Evolutionary conservation across 2,113 vertebrate species (phyloP), one percentile per base, ranked within the genome.

Genomic region (Elanus axillaris): DNA sequence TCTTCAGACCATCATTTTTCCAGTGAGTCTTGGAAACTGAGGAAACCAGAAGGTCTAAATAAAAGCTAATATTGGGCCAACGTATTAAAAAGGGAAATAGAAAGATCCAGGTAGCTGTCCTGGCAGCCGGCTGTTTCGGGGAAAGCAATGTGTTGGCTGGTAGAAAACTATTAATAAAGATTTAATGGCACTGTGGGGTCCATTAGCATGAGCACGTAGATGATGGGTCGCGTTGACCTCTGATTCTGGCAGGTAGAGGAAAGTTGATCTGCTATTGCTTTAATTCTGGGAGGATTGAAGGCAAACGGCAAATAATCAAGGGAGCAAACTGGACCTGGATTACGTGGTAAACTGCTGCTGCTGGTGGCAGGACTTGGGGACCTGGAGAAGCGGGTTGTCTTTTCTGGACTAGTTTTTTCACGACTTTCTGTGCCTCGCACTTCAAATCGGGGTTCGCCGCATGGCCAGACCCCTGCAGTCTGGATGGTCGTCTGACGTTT

Each of bases 61-160:
- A n/a, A 64, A 48, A 50, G 4, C 7, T 29, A 5, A 34, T 68
- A 4, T 40, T 32, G 31, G 2, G 6, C 11, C 10, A 2, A 8
- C 10, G 31, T 15, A 32, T 74, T 16, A 25, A 47, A 52, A 67
- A 9, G 15, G 4, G 1, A 7, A 48, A 25, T 0, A 0, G 31
- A 52, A 75, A 13, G 5, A 26, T 64, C 40, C 27, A 4, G 18
- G 38, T 12, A 22, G 42, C 21, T 42, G 7, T 64, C 38, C 59
- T 3, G 3, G 25, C 5, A 45, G 5, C 14, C 8, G 19, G 11
- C 4, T 19, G 5, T 36, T 32, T 36, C 48, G 10, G 18, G 16
- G 3, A 38, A 26, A 47, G 2, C 38, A 34, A 16, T 0, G 16
- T 10, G 2, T 53, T 43, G 66, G 13, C 23, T 82, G 27, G 13